Evolutionary conservation across 2,113 vertebrate species (phyloP), one percentile per base, ranked within the genome.

Genomic region (Xenopus tropicalis): DNA sequence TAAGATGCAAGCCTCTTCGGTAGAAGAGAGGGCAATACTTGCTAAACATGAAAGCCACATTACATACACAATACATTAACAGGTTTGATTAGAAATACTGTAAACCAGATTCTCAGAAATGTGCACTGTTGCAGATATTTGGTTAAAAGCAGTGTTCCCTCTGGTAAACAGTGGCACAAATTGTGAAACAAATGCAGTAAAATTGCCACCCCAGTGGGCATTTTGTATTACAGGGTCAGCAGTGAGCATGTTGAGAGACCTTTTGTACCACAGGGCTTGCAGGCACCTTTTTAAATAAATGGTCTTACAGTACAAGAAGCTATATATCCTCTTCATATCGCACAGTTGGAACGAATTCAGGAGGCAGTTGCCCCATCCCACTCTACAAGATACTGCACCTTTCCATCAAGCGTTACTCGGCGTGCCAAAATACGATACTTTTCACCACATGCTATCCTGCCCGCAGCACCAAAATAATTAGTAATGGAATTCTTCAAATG

Each of bases 311-410:
- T 66, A 64, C 61, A 77, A 72, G 77, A 70, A 73, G 56, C 48
- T 70, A 72, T 44, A 37, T 66, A 21, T 68, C 29, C 23, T 69
- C 78, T 64, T 59, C 65, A 69, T 72, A 17, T 54, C 72, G 72
- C 54, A 51, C 59, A 56, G 54, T 59, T 44, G 48, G 51, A 7
- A 46, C 11, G 1, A 54, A 54, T n/a, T 94, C 95, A 99, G 69
- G 97, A 99, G 52, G 97, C 96, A 78, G 97, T 98, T 77, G 97
- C 95, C 81, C 97, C 97, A 88, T 98, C 97, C 97, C 96, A 99
- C 79, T 99, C 96, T 85, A 99, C 94, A 81, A 99, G 92, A 82
- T 98, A 99, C 95, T 99, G 94, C 87, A 99, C 96, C 87, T 98
- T 98, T 61, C 97, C 97, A 29, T 98, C 97, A 48, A 97, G 89